phyloP scores from a whole-genome alignment of 2,888 invertebrate genomes.

The Salticus scenicus region DNA sequence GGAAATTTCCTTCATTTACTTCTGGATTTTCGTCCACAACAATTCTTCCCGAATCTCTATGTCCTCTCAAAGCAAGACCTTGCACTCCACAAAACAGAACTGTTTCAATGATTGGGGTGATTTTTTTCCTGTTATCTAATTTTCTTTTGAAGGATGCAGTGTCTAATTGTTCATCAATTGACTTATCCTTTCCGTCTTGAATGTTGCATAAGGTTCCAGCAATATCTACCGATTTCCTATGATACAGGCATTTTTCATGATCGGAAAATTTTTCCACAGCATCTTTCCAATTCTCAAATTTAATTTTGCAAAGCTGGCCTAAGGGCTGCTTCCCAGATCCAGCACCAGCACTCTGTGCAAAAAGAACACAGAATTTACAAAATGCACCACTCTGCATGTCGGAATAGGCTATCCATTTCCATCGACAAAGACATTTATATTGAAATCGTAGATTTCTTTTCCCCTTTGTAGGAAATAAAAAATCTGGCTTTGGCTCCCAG shows the following conservation, averaged over 20 bases:
- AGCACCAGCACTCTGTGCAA: neutral
- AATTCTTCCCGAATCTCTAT: neutral
- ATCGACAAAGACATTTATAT: neutral
- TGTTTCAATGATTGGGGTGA: neutral
- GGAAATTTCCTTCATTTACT: neutral
- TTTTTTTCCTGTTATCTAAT: neutral
- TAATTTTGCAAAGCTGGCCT: neutral
- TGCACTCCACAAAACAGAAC: conserved; percentile 3
- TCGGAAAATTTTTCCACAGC: neutral
- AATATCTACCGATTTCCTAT: neutral
- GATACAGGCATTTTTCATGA: conserved; percentile 3
- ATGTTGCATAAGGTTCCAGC: neutral
- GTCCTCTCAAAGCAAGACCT: neutral
- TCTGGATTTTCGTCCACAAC: neutral
- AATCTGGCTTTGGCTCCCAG: neutral
- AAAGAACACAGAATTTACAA: neutral
- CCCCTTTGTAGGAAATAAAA: neutral
- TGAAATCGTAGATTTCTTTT: neutral
- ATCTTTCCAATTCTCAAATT: conserved; percentile 5
- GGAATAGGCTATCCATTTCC: neutral
- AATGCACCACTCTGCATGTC: neutral
- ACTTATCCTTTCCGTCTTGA: neutral
- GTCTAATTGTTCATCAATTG: neutral
- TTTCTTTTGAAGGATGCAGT: neutral
- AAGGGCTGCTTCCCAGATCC: neutral